Evolutionary conservation across 2,797 vertebrate species (phyloP).

Genomic region (Rhincodon typus): DNA sequence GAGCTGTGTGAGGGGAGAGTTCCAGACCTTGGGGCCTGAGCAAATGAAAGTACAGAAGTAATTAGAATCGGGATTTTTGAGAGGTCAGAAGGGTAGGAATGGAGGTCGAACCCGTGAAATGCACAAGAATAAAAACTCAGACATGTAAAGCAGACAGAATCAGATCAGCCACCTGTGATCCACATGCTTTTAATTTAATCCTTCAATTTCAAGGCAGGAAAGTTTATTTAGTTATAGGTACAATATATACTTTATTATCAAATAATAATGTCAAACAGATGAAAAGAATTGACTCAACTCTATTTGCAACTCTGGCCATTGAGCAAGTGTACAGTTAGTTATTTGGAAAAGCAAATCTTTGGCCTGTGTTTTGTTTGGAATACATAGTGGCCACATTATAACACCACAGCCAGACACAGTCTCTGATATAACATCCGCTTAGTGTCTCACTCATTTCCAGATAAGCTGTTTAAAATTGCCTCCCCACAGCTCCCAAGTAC

Average conservation of each 20-base stretch:
- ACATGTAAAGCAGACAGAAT: neutral
- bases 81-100: neutral
- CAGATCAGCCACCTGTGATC: neutral
- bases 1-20: too few relatives aligned
- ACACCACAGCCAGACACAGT: neutral
- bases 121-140: neutral
- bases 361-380: neutral
- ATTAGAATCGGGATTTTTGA: neutral
- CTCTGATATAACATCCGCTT: slow-evolving; percentile 4
- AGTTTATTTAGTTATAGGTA: neutral
- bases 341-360: neutral
- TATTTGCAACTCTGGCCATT: neutral
- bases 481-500: neutral
- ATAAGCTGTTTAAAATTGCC: neutral
- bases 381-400: neutral
- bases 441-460: slow-evolving; percentile 20
- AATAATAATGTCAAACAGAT: neutral
- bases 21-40: too few relatives aligned
- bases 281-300: neutral
- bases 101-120: neutral
- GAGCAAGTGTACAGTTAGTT: neutral
- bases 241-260: too few relatives aligned
- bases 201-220: neutral
- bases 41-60: too few relatives aligned
- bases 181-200: neutral